Percentiles rank a stretch among this genome's conserved stretches.
Evolutionary conservation across 1,140 invertebrate species (phyloP).

Genomic region (Bombus waltoni): DNA sequence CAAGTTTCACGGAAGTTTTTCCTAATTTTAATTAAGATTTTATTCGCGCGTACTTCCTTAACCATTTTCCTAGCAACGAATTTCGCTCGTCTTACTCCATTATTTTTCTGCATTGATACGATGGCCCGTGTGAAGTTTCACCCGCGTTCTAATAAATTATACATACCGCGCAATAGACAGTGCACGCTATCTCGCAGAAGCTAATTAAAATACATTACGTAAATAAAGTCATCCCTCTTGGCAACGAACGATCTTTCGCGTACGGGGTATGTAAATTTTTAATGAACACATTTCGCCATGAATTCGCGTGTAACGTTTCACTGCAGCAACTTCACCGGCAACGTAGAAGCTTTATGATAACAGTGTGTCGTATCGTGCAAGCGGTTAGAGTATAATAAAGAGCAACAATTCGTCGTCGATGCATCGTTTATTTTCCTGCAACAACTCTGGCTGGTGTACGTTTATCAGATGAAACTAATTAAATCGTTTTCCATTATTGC

Average conservation of each 20-base stretch:
- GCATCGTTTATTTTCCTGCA: background rate
- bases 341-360: constrained; percentile 4
- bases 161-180: background rate
- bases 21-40: background rate
- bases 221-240: background rate
- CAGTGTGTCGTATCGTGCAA: background rate
- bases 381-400: constrained; percentile 4
- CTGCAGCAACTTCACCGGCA: background rate
- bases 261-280: constrained; percentile 18
- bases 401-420: background rate
- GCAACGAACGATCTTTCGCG: constrained; percentile 20
- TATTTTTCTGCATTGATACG: background rate
- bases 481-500: background rate
- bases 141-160: constrained; percentile 22
- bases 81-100: too few species aligned
- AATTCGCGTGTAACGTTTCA: background rate
- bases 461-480: background rate
- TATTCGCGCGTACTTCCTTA: background rate
- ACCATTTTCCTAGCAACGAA: background rate
- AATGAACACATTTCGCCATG: constrained; percentile 3
- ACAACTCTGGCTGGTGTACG: background rate
- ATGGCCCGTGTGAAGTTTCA: background rate
- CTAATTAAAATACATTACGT: constrained; percentile 25
- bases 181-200: background rate
- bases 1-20: background rate